Conservation (phyloP, 2,113 vertebrate genomes). For the Hydropotes inermis region DNA sequence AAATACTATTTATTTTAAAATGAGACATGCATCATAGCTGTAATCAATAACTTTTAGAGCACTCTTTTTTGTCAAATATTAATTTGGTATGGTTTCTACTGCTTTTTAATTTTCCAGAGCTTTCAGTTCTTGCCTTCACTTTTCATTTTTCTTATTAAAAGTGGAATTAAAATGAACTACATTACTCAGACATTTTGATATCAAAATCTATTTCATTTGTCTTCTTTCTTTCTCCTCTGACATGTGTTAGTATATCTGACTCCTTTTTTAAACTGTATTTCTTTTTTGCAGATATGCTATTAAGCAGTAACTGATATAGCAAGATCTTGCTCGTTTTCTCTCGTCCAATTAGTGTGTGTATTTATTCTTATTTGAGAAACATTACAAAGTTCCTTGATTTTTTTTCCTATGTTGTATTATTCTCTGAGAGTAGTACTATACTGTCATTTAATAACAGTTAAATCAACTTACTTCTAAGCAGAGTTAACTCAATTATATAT, state of each 20-base stretch:
- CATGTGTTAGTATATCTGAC: neutral
- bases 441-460: neutral
- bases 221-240: neutral
- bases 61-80: constrained; percentile 1
- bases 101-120: neutral
- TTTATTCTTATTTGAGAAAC: neutral
- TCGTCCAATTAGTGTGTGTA: neutral
- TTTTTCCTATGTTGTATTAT: neutral
- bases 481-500: neutral
- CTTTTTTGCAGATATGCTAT: neutral
- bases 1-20: neutral
- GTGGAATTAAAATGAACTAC: neutral
- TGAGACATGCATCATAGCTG: neutral
- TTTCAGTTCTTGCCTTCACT: neutral
- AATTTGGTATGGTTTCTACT: neutral
- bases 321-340: neutral
- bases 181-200: neutral
- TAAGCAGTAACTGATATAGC: neutral
- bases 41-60: neutral
- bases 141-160: neutral
- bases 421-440: neutral
- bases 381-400: neutral
- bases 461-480: neutral
- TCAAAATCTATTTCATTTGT: neutral
- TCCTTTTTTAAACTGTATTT: neutral